Evolutionary conservation across 2,888 invertebrate genomes (phyloP).

Genomic region (Meiosimyza decipiens): DNA sequence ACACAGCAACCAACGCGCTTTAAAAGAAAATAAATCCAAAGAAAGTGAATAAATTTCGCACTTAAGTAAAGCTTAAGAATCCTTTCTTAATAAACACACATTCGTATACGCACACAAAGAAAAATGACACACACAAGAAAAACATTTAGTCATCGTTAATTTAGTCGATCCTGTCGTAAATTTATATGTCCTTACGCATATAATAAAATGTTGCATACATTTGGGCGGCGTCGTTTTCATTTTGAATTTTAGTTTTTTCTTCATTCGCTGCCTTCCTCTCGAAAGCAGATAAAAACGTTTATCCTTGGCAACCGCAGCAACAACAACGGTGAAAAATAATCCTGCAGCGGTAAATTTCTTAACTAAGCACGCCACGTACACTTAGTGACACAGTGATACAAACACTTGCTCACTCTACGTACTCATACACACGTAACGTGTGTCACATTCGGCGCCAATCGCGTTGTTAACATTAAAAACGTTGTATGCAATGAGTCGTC

Average conservation of each 20-base stretch:
- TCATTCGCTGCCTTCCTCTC: neutral
- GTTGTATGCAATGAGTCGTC: slow-evolving; percentile 13
- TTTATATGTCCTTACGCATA: slow-evolving; percentile 28
- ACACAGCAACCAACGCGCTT: neutral
- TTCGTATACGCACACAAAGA: neutral
- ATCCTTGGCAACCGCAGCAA: slow-evolving; percentile 29
- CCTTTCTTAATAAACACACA: slow-evolving; percentile 10
- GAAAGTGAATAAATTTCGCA: slow-evolving; percentile 28
- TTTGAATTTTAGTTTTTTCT: neutral
- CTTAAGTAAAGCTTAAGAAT: slow-evolving; percentile 26
- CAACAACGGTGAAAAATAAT: slow-evolving; percentile 46
- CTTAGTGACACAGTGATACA: slow-evolving; percentile 9
- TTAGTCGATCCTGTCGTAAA: slow-evolving; percentile 40
- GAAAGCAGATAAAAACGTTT: slow-evolving; percentile 25
- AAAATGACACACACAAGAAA: neutral
- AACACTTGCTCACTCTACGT: slow-evolving; percentile 8
- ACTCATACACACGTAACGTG: slow-evolving; percentile 24
- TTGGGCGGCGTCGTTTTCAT: neutral
- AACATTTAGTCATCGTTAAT: slow-evolving; percentile 42
- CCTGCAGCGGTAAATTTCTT: slow-evolving; percentile 57
- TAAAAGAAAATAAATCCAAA: slow-evolving; percentile 20
- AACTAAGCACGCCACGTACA: slow-evolving; percentile 42
- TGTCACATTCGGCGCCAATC: slow-evolving; percentile 25
- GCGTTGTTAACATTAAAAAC: slow-evolving; percentile 32
- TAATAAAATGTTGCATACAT: slow-evolving; percentile 7